Evolutionary conservation across 2,797 vertebrate species (phyloP), one percentile per base, ranked within the genome.

Genomic region (Chaetophractus vellerosus): DNA sequence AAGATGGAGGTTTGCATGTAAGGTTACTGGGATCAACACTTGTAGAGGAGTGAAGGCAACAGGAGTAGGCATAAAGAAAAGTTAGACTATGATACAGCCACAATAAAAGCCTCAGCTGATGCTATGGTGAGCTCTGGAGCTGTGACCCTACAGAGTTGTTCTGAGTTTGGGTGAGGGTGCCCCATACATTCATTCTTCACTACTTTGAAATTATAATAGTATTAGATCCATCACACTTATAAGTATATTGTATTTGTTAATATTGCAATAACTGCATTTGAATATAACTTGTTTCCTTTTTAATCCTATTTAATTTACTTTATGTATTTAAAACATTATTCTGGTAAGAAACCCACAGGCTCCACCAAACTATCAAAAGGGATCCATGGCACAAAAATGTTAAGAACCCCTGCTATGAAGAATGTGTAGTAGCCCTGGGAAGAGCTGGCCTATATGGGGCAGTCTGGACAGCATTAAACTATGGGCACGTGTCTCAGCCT

Each of bases 221-320:
- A 36, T 11, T 88, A 21, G 10, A 64, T 71, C 38, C 64, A 57
- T 31, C 9, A 8, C 6, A 23, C 19, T 6, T 64, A 8, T 3
- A 36, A 2, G 31, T 6, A 41, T 10, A 9, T 36, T 8, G 18
- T 2, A 9, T 68, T 74, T 86, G 88, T 26, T 21, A 92, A 72
- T 75, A 75, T 24, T 57, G 10, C 81, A 31, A 23, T 82, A 38
- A 92, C 21, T 64, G 1, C 33, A 33, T 84, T 80, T 87, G 55
- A 76, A 2, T 45, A 52, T 61, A 31, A 75, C 36, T 63, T 24
- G 15, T 55, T 94, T 81, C 45, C 52, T 57, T 91, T 82, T 24
- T 63, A 16, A 64, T 81, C 33, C 16, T 86, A 55, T 55, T 82
- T 80, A 55, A 36, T 94, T 95, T 85, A 64, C 52, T 72, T 87